Base-by-base conservation (phyloP, 2,888 invertebrate genomes). In the Rhagonycha fulva region DNA sequence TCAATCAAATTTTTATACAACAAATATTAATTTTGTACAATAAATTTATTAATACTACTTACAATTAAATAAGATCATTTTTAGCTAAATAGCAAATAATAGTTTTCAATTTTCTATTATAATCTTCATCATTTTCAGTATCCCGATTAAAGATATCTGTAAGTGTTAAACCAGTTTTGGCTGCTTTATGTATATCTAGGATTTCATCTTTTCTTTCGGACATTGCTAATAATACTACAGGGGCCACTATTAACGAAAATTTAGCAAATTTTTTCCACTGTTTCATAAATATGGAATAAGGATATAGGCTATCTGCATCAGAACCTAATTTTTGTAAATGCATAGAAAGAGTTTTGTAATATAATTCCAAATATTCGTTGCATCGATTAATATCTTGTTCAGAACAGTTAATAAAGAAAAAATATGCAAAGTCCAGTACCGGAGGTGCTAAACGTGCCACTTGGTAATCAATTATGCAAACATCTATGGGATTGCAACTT, bases 401-500 rank as follows among this genome's bases (percentile, higher is more conserved):
- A n/a, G 72, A 30, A 66, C 80, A 76, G 61, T 78, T 78, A 4
- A 78, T 76, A 62, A 79, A 82, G 28, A 84, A 80, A 62, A 84
- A 83, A 66, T 82, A 82, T 10, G 80, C 72, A 4, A 85, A 14
- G 71, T 84, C 84, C 12, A 78, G 60, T 9, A 81, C 79, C 7
- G 84, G 84, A 19, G 78, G 72, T 26, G 74, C 77, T 3, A 81
- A 11, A 28, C 32, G 70, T 61, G 82, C 77, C 30, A 82, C 32
- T 78, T 85, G 85, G 82, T 83, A 85, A 69, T 85, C 85, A n/a
- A 85, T 23, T 3, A 85, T 68, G 32, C 79, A 79, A 0, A 83
- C 74, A 23, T 81, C 78, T 3, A 78, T 80, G 12, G 83, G 84
- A 14, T 77, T 78, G 12, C 12, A 32, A 32, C 32, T 32, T 4